Evolutionary conservation across 2,113 vertebrate genomes (phyloP).

Genomic region (Machaerirhynchus nigripectus): DNA sequence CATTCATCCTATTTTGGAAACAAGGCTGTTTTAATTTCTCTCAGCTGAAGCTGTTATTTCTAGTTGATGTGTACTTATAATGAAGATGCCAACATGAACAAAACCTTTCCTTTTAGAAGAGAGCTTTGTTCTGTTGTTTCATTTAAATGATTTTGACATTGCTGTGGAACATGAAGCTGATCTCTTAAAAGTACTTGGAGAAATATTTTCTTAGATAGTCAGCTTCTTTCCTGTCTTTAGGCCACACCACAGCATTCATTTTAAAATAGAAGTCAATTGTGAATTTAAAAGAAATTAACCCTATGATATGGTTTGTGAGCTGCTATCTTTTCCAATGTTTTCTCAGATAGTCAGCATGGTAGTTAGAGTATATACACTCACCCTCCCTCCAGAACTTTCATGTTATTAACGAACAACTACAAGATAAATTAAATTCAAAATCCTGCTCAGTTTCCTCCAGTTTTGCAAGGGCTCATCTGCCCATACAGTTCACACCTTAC

Average conservation of each 20-base stretch:
- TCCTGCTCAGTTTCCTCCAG: not conserved
- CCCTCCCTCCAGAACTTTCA: not conserved
- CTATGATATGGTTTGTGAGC: not conserved
- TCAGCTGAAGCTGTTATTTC: not conserved
- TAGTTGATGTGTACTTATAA: not conserved
- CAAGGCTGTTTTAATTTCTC: slow-evolving; percentile 6
- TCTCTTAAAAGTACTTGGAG: not conserved
- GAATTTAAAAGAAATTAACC: not conserved
- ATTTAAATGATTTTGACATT: not conserved
- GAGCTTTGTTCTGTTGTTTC: not conserved
- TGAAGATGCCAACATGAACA: not conserved
- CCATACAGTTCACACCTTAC: not conserved
- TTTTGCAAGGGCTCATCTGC: not conserved
- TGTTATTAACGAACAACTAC: not conserved
- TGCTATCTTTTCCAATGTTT: not conserved
- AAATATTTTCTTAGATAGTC: not conserved
- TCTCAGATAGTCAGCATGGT: not conserved
- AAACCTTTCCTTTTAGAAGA: not conserved
- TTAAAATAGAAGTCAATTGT: not conserved
- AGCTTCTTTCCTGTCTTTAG: not conserved
- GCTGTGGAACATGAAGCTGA: not conserved
- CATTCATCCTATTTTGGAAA: not conserved
- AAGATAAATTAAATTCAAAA: not conserved
- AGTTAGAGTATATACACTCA: not conserved
- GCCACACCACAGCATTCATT: not conserved